phyloP scores from a whole-genome alignment of 92 coral and sea anemone species.

The Meandrina meandrites region DNA sequence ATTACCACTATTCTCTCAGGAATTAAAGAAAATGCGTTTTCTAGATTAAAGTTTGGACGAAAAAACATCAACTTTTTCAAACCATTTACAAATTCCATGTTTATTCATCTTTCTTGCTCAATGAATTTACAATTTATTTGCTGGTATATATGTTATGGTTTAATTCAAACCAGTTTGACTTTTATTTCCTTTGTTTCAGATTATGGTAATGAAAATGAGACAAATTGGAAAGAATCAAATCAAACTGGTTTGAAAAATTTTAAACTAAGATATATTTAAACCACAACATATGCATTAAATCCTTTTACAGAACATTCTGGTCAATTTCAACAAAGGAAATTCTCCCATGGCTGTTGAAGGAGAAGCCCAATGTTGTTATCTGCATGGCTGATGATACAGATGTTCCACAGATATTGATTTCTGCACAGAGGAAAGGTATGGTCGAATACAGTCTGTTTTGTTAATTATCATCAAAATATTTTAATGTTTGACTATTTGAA shows the following conservation, averaged over 20 bases:
- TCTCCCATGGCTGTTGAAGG: conserved; percentile 16
- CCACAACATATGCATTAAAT: no score
- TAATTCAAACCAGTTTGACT: no score
- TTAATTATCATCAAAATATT: not conserved
- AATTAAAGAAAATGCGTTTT: not conserved
- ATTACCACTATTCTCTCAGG: not conserved
- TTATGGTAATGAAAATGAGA: no score
- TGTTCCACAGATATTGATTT: conserved; percentile 24
- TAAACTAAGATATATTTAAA: no score
- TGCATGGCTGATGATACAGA: conserved; percentile 14
- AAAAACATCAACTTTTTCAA: not conserved
- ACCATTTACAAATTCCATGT: no score
- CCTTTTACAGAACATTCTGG: not conserved
- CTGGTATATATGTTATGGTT: no score
- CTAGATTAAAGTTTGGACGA: not conserved
- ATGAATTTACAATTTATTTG: no score
- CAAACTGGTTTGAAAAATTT: no score
- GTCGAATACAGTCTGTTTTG: not conserved
- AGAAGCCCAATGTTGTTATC: conserved; percentile 12
- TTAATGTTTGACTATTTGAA: not conserved
- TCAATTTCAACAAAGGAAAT: not conserved
- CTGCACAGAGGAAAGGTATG: conserved; percentile 17
- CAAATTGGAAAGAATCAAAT: no score
- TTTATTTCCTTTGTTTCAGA: no score
- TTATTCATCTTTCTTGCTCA: no score